A percentile compares a stretch with the other conserved stretches of the same genome.
Evolutionary conservation across 2,797 vertebrate genomes (phyloP).

Genomic region (Muraenolepis orangiensis): DNA sequence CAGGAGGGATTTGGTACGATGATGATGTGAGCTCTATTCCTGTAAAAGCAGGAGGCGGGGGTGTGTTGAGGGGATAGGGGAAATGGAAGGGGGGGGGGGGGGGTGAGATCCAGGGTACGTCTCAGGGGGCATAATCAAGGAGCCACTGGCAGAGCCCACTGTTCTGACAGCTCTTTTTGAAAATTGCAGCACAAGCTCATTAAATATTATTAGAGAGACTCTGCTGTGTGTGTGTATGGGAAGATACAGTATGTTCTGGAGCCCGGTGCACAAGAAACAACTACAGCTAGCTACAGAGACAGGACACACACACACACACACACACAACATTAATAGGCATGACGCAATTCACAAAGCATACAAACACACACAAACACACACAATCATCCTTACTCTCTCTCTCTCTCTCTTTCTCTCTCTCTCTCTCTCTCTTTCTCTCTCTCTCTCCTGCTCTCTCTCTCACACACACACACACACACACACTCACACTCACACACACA

Average conservation of each 20-base stretch:
- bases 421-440: background rate
- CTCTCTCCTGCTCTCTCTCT: background rate
- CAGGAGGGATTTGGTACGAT: conserved; percentile 43
- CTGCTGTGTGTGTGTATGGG: conserved; percentile 40
- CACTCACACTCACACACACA: conserved; percentile 1
- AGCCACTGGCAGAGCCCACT: conserved; percentile 43
- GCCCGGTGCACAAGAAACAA: conserved; percentile 26
- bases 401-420: background rate
- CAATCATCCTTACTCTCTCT: background rate
- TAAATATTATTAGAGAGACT: conserved; percentile 63
- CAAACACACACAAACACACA: background rate
- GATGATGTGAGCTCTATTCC: conserved; percentile 49
- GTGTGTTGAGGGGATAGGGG: background rate
- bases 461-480: conserved; percentile 2
- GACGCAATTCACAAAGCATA: conserved; percentile 16
- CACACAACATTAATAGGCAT: conserved; percentile 32
- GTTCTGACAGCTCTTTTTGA: conserved; percentile 62
- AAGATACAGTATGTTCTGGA: conserved; percentile 47
- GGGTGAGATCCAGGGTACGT: conserved; percentile 18
- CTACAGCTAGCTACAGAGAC: background rate
- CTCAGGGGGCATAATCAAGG: conserved; percentile 57
- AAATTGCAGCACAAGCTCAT: conserved; percentile 56
- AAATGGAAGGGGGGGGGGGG: background rate
- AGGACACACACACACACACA: conserved; percentile 22
- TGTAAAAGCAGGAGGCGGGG: conserved; percentile 22